Evolutionary conservation across 2,888 invertebrate species (phyloP), one percentile per base, ranked within the genome.

Genomic region (Dryococelus australis): DNA sequence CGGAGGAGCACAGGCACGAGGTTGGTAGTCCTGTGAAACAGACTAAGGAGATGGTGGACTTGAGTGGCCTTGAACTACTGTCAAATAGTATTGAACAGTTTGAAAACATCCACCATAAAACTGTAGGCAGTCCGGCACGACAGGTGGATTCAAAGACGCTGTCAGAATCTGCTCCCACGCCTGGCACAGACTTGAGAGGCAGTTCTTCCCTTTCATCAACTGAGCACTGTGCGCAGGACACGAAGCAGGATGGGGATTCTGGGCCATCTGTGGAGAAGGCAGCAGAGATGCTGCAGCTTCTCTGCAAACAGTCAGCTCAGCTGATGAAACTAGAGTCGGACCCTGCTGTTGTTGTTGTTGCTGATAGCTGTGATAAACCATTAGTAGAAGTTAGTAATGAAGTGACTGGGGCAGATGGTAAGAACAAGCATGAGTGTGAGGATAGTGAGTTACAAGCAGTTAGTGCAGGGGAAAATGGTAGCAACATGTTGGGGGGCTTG

Each of bases 31-130:
- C 16, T 80, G 80, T 24, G 80, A 80, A 80, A 80, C 80, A 26
- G 80, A 35, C 35, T 20, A 84, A 87, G 1, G 92, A 92, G 26
- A 95, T 88, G 51, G 89, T 96, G 0, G 97, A 97, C 91, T 93
- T 97, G 12, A 97, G 97, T 90, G 97, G 97, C 0, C 92, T 98
- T 53, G 97, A 97, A 91, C 92, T 97, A 80, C 92, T 97, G 43
- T 97, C 97, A 0, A 97, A 97, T 90, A 97, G 97, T 91, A 97
- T 97, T 88, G 97, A 96, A 87, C 96, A 97, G 90, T 95, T 96
- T 90, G 96, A 96, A 90, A 92, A 80, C 24, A 53, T 86, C 78
- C 84, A 79, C 26, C 53, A 84, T 85, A 78, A 80, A 27, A 79
- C 35, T 47, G 86, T 51, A 27, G 79, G n/a, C 24, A 24, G 84